A percentile compares a stretch with the other conserved stretches of the same genome.
Conservation (phyloP, 2,113 vertebrate genomes). For the Oreotrochilus melanogaster region DNA sequence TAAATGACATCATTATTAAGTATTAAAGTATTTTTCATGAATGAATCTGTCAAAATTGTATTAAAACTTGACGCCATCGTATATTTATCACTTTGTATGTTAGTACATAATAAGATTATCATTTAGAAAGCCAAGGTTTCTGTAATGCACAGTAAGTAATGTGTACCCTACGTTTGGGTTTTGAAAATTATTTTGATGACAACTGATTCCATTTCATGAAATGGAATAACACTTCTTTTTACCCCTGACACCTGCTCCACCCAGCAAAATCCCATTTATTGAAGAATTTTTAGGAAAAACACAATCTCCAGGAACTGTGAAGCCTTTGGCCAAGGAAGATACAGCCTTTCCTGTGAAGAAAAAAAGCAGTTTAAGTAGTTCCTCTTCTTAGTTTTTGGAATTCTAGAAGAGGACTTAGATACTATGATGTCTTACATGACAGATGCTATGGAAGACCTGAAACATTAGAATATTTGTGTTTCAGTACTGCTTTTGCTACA, state of each 20-base stretch:
- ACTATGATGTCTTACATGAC: not conserved
- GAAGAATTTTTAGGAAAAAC: not conserved
- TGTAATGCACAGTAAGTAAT: not conserved
- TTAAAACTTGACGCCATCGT: not conserved
- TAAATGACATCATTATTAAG: not conserved
- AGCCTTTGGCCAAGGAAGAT: not conserved
- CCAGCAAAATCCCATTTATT: not conserved
- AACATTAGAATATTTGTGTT: not conserved
- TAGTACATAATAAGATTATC: not conserved
- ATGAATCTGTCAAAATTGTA: not conserved
- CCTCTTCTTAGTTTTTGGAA: not conserved
- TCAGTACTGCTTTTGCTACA: not conserved
- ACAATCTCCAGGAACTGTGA: not conserved
- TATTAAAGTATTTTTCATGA: not conserved
- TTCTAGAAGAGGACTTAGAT: not conserved
- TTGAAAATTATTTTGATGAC: not conserved
- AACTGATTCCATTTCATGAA: not conserved
- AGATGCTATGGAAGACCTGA: not conserved
- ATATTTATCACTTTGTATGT: not conserved
- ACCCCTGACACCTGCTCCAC: accelerated
- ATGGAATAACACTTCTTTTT: not conserved
- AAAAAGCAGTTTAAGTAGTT: not conserved
- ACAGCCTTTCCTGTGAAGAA: not conserved
- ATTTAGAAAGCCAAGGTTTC: not conserved
- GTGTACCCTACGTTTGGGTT: not conserved